Evolutionary conservation across 2,797 vertebrate genomes (phyloP).

Genomic region (Gallinago stenura): DNA sequence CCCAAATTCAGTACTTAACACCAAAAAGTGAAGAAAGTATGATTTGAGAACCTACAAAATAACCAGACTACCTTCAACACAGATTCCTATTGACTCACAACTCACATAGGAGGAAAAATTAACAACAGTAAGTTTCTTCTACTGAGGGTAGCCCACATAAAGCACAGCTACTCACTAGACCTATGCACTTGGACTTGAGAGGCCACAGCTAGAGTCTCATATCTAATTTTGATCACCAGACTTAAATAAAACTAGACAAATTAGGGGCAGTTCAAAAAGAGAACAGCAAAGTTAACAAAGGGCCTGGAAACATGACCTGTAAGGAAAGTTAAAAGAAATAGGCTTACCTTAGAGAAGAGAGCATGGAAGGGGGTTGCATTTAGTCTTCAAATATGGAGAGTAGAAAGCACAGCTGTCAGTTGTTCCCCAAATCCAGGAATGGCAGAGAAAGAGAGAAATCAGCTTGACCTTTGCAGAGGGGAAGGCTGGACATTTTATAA

Average conservation of each 20-base stretch:
- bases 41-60: not conserved
- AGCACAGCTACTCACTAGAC: not conserved
- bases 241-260: slow-evolving; percentile 13
- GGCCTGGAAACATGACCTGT: not conserved
- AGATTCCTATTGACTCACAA: not conserved
- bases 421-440: fast-evolving
- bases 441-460: not conserved
- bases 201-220: not conserved
- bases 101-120: slow-evolving; percentile 17
- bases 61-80: not conserved
- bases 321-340: not conserved
- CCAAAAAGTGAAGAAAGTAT: not conserved
- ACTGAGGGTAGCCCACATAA: not conserved
- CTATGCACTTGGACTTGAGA: not conserved
- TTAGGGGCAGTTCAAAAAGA: not conserved
- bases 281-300: not conserved
- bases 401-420: not conserved
- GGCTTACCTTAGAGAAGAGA: not conserved
- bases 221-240: not conserved
- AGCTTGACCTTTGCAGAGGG: fast-evolving
- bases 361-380: not conserved
- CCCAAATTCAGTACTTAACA: not conserved
- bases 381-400: fast-evolving
- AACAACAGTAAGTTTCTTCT: not conserved
- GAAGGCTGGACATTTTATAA: not conserved